These are phyloP conservation scores for Linurgus olivaceus DNA, from an alignment of 2,797 vertebrate genomes.

Conservation along the genomic window DNA sequence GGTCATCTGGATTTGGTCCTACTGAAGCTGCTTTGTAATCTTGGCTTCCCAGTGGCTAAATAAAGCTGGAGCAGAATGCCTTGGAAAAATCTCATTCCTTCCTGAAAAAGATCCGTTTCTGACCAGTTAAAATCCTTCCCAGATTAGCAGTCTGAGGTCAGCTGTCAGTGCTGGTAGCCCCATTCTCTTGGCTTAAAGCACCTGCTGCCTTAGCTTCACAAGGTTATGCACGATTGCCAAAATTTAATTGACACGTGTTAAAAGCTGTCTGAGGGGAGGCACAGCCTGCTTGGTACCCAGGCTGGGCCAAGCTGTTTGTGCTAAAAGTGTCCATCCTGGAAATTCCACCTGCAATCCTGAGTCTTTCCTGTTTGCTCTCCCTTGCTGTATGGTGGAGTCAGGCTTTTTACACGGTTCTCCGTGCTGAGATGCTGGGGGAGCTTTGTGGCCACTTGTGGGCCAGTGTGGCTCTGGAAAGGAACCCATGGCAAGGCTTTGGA, in stretches of 20 bases:
- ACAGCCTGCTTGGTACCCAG: not conserved
- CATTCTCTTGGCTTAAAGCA: not conserved
- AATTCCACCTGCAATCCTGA: not conserved
- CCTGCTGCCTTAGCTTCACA: not conserved
- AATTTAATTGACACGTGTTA: not conserved
- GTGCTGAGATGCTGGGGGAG: not conserved
- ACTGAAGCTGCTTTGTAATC: not conserved
- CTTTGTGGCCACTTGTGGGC: not conserved
- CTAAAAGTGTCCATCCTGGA: not conserved
- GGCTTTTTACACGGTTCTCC: not conserved
- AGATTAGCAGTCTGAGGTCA: not conserved
- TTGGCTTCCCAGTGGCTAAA: not conserved
- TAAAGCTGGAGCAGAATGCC: not conserved
- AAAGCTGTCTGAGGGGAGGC: not conserved
- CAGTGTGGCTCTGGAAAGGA: not conserved
- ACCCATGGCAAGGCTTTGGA: not conserved
- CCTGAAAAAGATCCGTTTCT: not conserved
- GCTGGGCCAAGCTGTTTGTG: not conserved
- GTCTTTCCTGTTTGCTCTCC: not conserved
- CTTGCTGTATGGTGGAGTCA: not conserved
- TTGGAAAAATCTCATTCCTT: not conserved
- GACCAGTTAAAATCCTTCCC: not conserved
- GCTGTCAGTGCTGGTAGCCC: not conserved
- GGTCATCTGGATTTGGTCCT: not conserved
- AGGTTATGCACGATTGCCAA: not conserved